Conservation (phyloP, 2,797 vertebrate species). For the Rhinophrynus dorsalis region DNA sequence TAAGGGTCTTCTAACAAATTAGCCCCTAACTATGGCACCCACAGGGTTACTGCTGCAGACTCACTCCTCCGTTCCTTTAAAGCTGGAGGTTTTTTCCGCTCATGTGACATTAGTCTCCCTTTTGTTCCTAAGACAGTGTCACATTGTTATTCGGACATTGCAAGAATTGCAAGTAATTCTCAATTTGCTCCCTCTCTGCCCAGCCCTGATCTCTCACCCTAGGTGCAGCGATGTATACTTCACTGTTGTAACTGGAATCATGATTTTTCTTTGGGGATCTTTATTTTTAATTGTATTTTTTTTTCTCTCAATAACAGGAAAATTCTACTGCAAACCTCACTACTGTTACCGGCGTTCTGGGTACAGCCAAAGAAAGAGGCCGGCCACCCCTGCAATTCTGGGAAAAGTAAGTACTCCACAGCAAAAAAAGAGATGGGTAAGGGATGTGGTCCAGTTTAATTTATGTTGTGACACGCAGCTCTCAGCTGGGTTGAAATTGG, state of each 20-base stretch:
- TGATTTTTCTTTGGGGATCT: not conserved
- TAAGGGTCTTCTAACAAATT: too few relatives aligned
- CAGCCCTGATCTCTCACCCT: not conserved
- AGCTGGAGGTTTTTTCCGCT: slow-evolving; percentile 45
- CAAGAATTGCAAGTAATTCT: too few relatives aligned
- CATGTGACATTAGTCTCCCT: slow-evolving; percentile 65
- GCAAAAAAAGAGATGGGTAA: too few relatives aligned
- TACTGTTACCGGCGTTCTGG: slow-evolving; percentile 93
- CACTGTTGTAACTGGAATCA: not conserved
- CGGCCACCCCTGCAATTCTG: slow-evolving; percentile 74
- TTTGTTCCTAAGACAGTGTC: slow-evolving; percentile 74
- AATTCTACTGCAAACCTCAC: slow-evolving; percentile 99
- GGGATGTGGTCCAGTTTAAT: too few relatives aligned
- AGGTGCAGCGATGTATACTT: too few relatives aligned
- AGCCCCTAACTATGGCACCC: not conserved
- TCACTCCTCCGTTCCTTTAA: slow-evolving; percentile 65
- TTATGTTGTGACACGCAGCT: too few relatives aligned
- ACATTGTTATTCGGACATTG: slow-evolving; percentile 67
- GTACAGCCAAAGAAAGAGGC: slow-evolving; percentile 91
- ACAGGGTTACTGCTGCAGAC: slow-evolving; percentile 55
- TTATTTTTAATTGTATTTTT: not conserved
- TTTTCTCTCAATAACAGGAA: slow-evolving; percentile 73
- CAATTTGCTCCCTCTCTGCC: not conserved
- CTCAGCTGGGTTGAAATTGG: too few relatives aligned
- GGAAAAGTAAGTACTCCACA: slow-evolving; percentile 74